A percentile compares a stretch with the other conserved stretches of the same genome.
Evolutionary conservation across 2,888 invertebrate genomes (phyloP).

Genomic region (Drosophila anomalata): DNA sequence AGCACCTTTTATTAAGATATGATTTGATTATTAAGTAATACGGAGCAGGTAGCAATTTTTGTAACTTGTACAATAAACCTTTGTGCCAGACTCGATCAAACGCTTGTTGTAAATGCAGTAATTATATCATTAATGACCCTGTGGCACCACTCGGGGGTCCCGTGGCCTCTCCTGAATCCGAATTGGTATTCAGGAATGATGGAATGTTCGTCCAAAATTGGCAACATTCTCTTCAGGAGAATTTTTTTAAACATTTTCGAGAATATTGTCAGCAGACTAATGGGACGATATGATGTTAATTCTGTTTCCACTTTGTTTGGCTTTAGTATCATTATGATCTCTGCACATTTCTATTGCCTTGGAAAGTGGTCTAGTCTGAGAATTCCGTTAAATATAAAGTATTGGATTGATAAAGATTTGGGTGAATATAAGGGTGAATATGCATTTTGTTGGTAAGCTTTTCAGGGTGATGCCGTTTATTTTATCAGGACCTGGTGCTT

Average conservation of each 20-base stretch:
- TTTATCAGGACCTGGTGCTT: constrained; percentile 2
- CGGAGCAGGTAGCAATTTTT: neutral
- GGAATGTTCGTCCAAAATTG: neutral
- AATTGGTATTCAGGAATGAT: neutral
- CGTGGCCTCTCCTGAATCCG: neutral
- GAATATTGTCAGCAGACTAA: neutral
- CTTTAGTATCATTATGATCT: neutral
- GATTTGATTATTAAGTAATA: neutral
- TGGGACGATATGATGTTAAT: neutral
- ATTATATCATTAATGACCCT: neutral
- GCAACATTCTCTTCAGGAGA: neutral
- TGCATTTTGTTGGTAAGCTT: neutral
- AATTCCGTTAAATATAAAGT: neutral
- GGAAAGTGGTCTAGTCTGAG: neutral
- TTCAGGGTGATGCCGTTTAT: neutral
- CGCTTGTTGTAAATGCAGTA: neutral
- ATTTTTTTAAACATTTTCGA: neutral
- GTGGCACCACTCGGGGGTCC: neutral
- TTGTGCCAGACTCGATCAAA: no score
- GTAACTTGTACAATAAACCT: no score
- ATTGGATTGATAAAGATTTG: no score
- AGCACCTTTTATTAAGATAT: neutral
- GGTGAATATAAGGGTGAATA: no score
- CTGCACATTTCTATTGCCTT: neutral
- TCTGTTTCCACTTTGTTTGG: neutral